phyloP scores from a whole-genome alignment of 2,888 invertebrate genomes.

The Apotomis turbidana region DNA sequence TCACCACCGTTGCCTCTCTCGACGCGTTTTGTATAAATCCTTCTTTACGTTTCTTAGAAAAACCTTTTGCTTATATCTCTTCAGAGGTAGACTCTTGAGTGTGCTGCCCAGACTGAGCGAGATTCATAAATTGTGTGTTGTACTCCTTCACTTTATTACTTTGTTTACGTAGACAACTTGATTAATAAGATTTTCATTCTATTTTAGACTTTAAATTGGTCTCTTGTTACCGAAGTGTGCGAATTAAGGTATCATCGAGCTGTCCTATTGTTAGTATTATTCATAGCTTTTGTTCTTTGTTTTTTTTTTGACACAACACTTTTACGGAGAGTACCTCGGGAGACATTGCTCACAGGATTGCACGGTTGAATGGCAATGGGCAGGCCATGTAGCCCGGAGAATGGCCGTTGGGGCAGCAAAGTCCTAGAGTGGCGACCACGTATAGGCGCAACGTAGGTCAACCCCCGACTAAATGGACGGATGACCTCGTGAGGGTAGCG shows the following conservation, averaged over 20 bases:
- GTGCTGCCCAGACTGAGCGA: neutral
- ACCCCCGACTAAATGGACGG: no score
- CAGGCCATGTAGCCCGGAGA: no score
- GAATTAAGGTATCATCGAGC: neutral
- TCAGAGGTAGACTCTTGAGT: neutral
- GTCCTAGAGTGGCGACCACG: no score
- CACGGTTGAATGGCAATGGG: no score
- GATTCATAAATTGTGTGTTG: conserved; percentile 27
- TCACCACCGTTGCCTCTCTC: no score
- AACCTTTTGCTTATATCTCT: neutral
- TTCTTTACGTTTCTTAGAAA: neutral
- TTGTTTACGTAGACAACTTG: conserved; percentile 16
- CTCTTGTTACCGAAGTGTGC: neutral
- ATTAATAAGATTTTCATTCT: conserved; percentile 28
- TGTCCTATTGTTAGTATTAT: neutral
- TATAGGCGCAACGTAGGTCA: no score
- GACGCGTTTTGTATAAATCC: neutral
- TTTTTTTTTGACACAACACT: no score
- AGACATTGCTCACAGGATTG: no score
- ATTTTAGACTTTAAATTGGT: neutral
- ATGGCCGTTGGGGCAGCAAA: no score
- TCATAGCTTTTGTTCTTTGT: neutral
- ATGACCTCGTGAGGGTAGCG: no score
- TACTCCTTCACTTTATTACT: conserved; percentile 23
- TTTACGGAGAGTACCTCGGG: no score